Conservation (phyloP, 2,888 invertebrate genomes). For the Neoitamus cyanurus region DNA sequence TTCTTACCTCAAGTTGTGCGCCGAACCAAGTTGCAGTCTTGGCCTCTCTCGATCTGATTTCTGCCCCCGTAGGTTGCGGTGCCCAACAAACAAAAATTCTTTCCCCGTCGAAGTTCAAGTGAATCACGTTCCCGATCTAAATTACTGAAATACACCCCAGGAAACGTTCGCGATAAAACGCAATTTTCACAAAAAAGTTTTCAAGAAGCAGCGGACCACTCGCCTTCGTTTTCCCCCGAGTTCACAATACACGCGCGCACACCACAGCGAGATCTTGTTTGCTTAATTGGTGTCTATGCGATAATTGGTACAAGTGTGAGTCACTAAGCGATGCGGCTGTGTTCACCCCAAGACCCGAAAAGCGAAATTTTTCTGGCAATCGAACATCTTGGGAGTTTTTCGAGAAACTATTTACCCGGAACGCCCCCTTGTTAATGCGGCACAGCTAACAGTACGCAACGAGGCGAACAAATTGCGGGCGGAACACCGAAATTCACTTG, state of each 20-base stretch:
- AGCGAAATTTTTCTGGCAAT: not conserved
- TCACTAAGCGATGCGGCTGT: not conserved
- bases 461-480: not conserved
- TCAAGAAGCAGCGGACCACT: constrained; percentile 39
- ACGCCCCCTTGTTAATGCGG: not conserved
- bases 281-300: constrained; percentile 4
- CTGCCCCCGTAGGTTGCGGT: not conserved
- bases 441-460: not conserved
- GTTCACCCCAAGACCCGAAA: not conserved
- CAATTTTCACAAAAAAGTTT: constrained; percentile 49
- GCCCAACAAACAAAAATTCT: not conserved
- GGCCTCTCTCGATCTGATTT: not conserved
- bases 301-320: not conserved
- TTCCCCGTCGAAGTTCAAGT: not conserved
- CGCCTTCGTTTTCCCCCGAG: constrained; percentile 45
- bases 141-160: not conserved
- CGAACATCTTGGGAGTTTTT: not conserved
- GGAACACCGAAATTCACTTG: constrained; percentile 23
- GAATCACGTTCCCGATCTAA: not conserved
- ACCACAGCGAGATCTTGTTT: constrained; percentile 1
- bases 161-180: constrained; percentile 45
- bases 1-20: constrained; percentile 26
- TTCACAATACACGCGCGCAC: constrained; percentile 48
- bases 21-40: not conserved
- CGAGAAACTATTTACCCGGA: not conserved